These are phyloP conservation scores for Anthophora plumipes DNA, from an alignment of 2,888 invertebrate species.

Conservation along the genomic window DNA sequence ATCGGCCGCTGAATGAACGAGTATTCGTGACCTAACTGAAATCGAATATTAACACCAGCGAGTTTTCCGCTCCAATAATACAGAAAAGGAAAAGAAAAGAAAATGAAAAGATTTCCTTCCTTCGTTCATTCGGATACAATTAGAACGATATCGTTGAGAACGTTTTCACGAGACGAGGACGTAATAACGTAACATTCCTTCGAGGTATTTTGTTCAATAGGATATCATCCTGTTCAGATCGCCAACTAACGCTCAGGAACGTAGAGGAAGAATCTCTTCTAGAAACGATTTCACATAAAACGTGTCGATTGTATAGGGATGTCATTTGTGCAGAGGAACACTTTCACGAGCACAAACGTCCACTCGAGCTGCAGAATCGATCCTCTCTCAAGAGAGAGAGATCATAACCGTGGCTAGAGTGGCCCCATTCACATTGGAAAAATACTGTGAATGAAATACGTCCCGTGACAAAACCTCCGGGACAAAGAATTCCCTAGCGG, in stretches of 20 bases:
- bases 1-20: slow-evolving; percentile 12
- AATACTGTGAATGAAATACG: slow-evolving; percentile 56
- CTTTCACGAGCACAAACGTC: slow-evolving; percentile 43
- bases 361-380: slow-evolving; percentile 59
- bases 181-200: not conserved
- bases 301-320: slow-evolving; percentile 25
- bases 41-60: not conserved
- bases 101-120: not conserved
- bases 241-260: not conserved
- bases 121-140: not conserved
- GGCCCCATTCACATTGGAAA: slow-evolving; percentile 59
- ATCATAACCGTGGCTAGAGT: slow-evolving; percentile 57
- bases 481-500: slow-evolving; percentile 50
- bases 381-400: slow-evolving; percentile 62
- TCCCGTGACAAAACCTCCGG: slow-evolving; percentile 61
- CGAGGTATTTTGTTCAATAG: not conserved
- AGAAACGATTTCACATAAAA: slow-evolving; percentile 43
- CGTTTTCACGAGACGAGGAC: slow-evolving; percentile 8
- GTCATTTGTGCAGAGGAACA: slow-evolving; percentile 50
- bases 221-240: not conserved
- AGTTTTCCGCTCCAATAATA: not conserved
- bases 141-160: not conserved
- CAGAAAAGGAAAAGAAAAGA: too few relatives aligned
- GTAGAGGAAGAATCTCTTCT: slow-evolving; percentile 8
- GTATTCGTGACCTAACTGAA: not conserved